Evolutionary conservation across 1,140 invertebrate species (phyloP), one percentile per base, ranked within the genome.

Genomic region (Drosophila repletoides): DNA sequence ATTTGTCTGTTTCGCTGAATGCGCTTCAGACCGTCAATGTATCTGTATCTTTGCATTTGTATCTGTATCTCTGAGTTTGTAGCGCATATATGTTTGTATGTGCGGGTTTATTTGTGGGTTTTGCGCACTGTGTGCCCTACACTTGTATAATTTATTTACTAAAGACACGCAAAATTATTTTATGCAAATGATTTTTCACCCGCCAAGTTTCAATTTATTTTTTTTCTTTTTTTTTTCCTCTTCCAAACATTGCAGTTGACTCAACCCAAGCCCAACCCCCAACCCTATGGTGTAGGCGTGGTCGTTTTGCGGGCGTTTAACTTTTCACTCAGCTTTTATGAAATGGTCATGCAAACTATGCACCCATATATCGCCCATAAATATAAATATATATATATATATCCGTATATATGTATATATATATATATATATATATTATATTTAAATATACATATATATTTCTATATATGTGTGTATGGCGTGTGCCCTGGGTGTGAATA

Each of bases 91-190:
- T 56, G 22, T 40, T 21, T 51, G 10, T 29, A 3, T 69, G 12
- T 56, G 26, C 21, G 19, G 22, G 12, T 46, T 6, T 12, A 14
- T 63, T 6, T 56, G 49, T 69, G 26, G 17, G 38, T 52, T 58
- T 46, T 56, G 60, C 60, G 29, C 45, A 58, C 34, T 46, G 22
- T 46, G 22, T 72, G 58, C 48, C 66, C 79, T 77, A 38, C 26
- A 70, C 59, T 74, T 77, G 70, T 40, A 56, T 83, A 83, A 83
- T 83, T 83, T 83, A 83, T 83, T 83, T 84, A 83, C 77, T 84
- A 36, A 79, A 84, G 83, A 79, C 77, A 83, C 77, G 77, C 77
- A 83, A 80, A 80, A 83, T 83, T 84, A 70, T 83, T 83, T 84
- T 79, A 83, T 83, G 77, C 77, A 83, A 83, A 83, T 84, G 74